Conservation (phyloP, 2,797 vertebrate genomes). For the Streptopelia turtur region DNA sequence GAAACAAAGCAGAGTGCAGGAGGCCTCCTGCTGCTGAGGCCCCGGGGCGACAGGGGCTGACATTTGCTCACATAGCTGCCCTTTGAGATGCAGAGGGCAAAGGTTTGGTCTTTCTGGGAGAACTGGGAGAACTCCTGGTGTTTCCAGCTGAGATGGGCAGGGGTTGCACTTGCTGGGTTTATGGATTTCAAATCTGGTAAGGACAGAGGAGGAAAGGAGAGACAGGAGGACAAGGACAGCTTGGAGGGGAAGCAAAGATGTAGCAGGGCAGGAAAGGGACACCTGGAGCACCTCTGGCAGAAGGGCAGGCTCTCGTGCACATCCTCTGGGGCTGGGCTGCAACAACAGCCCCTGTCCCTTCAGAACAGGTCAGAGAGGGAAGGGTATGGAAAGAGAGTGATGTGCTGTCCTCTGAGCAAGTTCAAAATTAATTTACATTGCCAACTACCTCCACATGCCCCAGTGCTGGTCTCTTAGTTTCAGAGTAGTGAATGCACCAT, state of each 20-base stretch:
- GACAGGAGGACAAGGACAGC: not conserved
- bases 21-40: not conserved
- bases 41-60: not conserved
- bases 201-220: not conserved
- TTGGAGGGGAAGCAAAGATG: not conserved
- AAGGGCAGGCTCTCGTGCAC: not conserved
- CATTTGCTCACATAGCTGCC: not conserved
- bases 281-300: not conserved
- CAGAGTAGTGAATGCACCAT: rapidly evolving
- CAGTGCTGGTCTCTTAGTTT: not conserved
- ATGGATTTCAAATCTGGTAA: not conserved
- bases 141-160: not conserved
- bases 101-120: not conserved
- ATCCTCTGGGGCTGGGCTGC: not conserved
- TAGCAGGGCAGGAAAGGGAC: not conserved
- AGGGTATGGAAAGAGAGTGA: not conserved
- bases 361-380: not conserved
- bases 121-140: not conserved
- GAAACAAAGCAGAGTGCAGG: not conserved
- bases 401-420: not conserved
- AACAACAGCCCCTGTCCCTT: not conserved
- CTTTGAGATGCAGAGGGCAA: not conserved
- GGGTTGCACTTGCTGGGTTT: not conserved
- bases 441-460: rapidly evolving
- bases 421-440: not conserved